Evolutionary conservation across 2,888 invertebrate genomes (phyloP).

Genomic region (Tachystola acroxantha): DNA sequence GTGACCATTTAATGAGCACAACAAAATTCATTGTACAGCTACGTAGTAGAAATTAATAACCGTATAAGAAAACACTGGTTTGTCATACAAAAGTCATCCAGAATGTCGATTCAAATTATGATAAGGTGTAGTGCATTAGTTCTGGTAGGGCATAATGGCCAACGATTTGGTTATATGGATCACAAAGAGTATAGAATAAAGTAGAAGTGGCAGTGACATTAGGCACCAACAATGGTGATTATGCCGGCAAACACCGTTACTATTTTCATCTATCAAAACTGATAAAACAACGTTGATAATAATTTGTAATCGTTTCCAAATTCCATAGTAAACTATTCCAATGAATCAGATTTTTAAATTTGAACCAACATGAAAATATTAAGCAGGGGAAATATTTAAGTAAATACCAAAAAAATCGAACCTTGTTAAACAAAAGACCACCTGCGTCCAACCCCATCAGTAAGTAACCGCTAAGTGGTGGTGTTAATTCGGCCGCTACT

Average conservation of each 20-base stretch:
- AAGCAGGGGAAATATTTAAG: too few species aligned
- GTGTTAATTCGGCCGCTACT: conserved; percentile 58
- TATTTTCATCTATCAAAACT: too few species aligned
- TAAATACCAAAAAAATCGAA: background rate
- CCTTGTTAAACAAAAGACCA: conserved; percentile 56
- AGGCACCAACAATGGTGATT: too few species aligned
- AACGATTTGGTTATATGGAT: conserved; percentile 52
- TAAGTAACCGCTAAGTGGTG: conserved; percentile 62
- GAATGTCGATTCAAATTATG: conserved; percentile 75
- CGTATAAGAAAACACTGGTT: conserved; percentile 72
- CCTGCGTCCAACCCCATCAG: conserved; percentile 55
- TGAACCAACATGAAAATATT: too few species aligned
- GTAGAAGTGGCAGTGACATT: conserved; percentile 32
- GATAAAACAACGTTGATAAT: too few species aligned
- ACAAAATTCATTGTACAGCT: conserved; percentile 43
- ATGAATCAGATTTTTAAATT: too few species aligned
- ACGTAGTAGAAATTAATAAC: conserved; percentile 67
- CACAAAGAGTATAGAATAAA: conserved; percentile 18
- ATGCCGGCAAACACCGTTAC: too few species aligned
- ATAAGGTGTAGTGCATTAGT: conserved; percentile 71
- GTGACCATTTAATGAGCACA: conserved; percentile 41
- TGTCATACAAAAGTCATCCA: conserved; percentile 72
- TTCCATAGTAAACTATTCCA: too few species aligned
- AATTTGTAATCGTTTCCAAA: too few species aligned
- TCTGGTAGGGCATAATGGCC: conserved; percentile 71